Evolutionary conservation across 2,888 invertebrate species (phyloP).

Genomic region (Pardosa pseudoannulata): DNA sequence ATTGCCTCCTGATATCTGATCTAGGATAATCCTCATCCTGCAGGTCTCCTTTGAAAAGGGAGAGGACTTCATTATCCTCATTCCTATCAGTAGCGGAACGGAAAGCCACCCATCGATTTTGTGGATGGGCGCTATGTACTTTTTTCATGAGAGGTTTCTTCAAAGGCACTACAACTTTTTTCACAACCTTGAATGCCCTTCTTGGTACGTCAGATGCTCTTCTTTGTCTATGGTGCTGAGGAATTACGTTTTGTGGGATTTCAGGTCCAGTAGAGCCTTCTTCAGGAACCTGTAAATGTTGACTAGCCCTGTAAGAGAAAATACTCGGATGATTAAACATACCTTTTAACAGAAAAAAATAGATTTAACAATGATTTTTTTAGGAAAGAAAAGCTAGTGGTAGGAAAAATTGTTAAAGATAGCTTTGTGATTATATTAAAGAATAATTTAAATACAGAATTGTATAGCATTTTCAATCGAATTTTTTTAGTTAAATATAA

Average conservation of each 20-base stretch:
- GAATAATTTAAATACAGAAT: too few relatives aligned
- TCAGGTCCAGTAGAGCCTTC: constrained; percentile 23
- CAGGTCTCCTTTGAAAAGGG: constrained; percentile 27
- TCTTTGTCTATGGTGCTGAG: not conserved
- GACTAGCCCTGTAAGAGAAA: not conserved
- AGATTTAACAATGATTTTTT: too few relatives aligned
- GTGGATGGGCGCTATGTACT: constrained; percentile 20
- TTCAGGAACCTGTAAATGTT: constrained; percentile 35
- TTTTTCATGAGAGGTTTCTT: constrained; percentile 24
- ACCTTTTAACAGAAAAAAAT: too few relatives aligned
- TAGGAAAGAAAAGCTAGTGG: too few relatives aligned
- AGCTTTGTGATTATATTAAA: too few relatives aligned
- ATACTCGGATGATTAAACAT: too few relatives aligned
- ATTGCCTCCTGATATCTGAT: constrained; percentile 20
- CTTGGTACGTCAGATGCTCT: constrained; percentile 19
- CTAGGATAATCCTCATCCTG: constrained; percentile 1
- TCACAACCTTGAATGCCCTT: constrained; percentile 36
- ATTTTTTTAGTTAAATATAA: too few relatives aligned
- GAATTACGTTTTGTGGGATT: not conserved
- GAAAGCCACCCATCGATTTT: constrained; percentile 59
- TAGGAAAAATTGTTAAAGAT: too few relatives aligned
- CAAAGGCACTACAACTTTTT: constrained; percentile 25
- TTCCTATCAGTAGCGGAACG: constrained; percentile 16
- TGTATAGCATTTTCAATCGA: too few relatives aligned
- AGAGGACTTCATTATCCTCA: constrained; percentile 50